These are phyloP conservation scores for Probaryconus sp. DNA, from an alignment of 1,140 invertebrate genomes.

Conservation along the genomic window DNA sequence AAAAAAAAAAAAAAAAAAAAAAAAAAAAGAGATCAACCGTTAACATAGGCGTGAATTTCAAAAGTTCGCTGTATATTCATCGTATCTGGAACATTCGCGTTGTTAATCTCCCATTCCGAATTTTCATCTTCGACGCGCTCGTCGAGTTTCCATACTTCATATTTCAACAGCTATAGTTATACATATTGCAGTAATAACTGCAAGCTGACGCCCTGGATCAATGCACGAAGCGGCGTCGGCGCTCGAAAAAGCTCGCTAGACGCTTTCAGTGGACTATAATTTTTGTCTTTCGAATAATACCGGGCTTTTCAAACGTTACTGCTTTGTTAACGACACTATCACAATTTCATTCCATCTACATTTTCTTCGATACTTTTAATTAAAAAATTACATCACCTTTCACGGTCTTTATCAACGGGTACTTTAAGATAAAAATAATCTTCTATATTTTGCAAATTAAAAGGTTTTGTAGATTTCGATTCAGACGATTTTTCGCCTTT, in stretches of 20 bases:
- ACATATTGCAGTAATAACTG: slow-evolving; percentile 69
- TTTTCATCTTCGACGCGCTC: slow-evolving; percentile 53
- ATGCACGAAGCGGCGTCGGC: slow-evolving; percentile 71
- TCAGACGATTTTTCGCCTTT: too few relatives aligned
- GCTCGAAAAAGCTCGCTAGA: slow-evolving; percentile 55
- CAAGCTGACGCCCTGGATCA: slow-evolving; percentile 77
- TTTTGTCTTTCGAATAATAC: slow-evolving; percentile 15
- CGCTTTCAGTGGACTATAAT: slow-evolving; percentile 22
- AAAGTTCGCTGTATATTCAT: slow-evolving; percentile 23
- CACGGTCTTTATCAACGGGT: too few relatives aligned
- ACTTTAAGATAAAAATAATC: too few relatives aligned
- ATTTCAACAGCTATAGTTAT: slow-evolving; percentile 58
- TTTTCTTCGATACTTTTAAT: too few relatives aligned
- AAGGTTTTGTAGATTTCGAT: too few relatives aligned
- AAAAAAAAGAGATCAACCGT: background rate
- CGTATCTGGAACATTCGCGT: slow-evolving; percentile 23
- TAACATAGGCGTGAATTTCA: background rate
- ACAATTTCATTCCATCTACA: too few relatives aligned
- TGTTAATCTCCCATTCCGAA: slow-evolving; percentile 50
- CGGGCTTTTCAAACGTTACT: slow-evolving; percentile 3
- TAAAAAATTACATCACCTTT: too few relatives aligned
- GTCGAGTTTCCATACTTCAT: slow-evolving; percentile 51
- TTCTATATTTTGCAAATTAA: too few relatives aligned
- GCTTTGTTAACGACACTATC: background rate
- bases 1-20: too few relatives aligned